Evolutionary conservation across 2,113 vertebrate genomes (phyloP), one percentile per base, ranked within the genome.

Genomic region (Pteruthius melanotis): DNA sequence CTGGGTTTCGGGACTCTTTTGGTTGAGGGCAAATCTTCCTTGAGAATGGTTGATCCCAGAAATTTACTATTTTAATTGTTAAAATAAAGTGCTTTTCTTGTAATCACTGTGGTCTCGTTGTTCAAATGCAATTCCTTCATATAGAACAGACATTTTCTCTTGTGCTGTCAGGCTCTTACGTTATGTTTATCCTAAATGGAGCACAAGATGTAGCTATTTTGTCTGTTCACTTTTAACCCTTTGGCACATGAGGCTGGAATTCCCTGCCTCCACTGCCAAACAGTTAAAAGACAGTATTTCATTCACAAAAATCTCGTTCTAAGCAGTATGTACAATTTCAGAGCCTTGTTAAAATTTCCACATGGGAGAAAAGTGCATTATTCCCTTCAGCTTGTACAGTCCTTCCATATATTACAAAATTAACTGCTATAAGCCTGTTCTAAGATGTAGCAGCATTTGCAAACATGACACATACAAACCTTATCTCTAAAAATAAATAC

Each of bases 401-500:
- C 96, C 97, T 98, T 97, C 97, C 97, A 95, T 90, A 91, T 93
- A 94, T 96, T 96, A 97, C 96, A 96, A 94, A 97, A 97, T 89
- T 93, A 97, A 97, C 97, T 91, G 97, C 96, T 95, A 53, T 89
- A 95, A 97, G 94, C 95, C 97, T 98, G 78, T 92, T 95, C 93
- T 97, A 97, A 96, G 95, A 94, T 95, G 97, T 97, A 97, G 97
- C 97, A 98, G 97, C 96, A 95, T 97, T 93, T 97, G 97, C 97
- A 97, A 97, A 97, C 93, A 96, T 95, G 97, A 98, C 97, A 97
- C 96, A 98, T 95, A 97, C 93, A 97, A 96, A 95, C 95, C 86
- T 97, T 93, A 97, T 95, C 94, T 97, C 98, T 98, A 98, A 98
- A 98, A 98, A 98, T 98, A 98, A 98, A 98, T 98, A 98, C 98